Evolutionary conservation across 1,140 invertebrate genomes (phyloP).

Genomic region (Antheraea pernyi): DNA sequence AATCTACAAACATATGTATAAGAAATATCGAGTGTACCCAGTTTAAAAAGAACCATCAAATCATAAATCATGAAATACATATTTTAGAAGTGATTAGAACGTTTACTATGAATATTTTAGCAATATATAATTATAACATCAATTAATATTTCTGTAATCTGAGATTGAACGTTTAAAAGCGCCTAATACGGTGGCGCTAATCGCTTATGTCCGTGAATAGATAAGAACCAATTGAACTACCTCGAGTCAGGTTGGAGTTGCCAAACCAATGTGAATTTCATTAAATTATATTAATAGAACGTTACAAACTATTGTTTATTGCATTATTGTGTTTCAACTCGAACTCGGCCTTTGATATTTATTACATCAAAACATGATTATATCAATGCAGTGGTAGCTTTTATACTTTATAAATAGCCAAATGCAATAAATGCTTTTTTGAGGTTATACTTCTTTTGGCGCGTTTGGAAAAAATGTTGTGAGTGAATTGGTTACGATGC

Average conservation of each 20-base stretch:
- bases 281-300: constrained; percentile 2
- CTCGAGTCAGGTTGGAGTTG: not conserved
- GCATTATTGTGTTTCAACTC: not conserved
- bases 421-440: not conserved
- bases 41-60: not conserved
- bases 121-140: not conserved
- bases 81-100: too few species aligned
- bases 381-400: not conserved
- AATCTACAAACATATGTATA: too few species aligned
- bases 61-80: too few species aligned
- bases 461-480: too few species aligned
- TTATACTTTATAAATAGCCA: not conserved
- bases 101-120: too few species aligned
- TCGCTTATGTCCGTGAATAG: not conserved
- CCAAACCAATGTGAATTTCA: not conserved
- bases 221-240: not conserved
- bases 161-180: not conserved
- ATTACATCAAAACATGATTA: not conserved
- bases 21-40: not conserved
- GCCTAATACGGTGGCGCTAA: constrained; percentile 3
- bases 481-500: too few species aligned
- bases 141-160: not conserved
- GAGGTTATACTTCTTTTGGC: too few species aligned
- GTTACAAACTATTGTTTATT: not conserved
- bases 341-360: not conserved